Percentiles rank a stretch among this genome's conserved stretches.
phyloP scores from a whole-genome alignment of 2,888 invertebrate species.

The Lasiommata megera region DNA sequence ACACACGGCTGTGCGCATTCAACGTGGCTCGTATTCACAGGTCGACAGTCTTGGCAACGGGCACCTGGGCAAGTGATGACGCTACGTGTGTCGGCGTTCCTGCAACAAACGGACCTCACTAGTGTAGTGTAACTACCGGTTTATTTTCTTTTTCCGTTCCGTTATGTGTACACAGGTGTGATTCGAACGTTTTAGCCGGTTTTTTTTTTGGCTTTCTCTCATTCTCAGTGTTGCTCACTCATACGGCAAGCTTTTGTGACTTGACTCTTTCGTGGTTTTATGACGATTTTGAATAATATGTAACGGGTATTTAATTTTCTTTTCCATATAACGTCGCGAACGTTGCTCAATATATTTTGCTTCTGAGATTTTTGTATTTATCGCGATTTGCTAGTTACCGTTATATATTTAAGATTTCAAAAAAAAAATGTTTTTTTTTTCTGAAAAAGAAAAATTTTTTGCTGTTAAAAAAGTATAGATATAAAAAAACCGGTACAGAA shows the following conservation, averaged over 20 bases:
- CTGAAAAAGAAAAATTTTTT: too few species aligned
- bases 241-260: background rate
- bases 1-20: constrained; percentile 75
- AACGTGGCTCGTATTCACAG: constrained; percentile 68
- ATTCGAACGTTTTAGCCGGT: background rate
- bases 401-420: too few species aligned
- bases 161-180: background rate
- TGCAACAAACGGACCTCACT: constrained; percentile 77
- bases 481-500: too few species aligned
- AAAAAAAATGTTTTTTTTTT: too few species aligned
- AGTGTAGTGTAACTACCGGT: constrained; percentile 61
- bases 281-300: too few species aligned
- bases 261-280: background rate
- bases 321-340: too few species aligned
- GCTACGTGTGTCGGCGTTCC: constrained; percentile 79
- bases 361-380: too few species aligned
- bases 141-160: constrained; percentile 34
- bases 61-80: constrained; percentile 67
- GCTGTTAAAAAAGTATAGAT: too few species aligned
- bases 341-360: too few species aligned
- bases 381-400: too few species aligned
- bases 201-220: background rate
- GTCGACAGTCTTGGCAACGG: constrained; percentile 70
- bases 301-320: too few species aligned
- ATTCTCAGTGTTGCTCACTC: too few species aligned